Percentiles rank a stretch among this genome's conserved stretches.
Evolutionary conservation across 2,113 vertebrate species (phyloP).

Genomic region (Artemisiospiza belli): DNA sequence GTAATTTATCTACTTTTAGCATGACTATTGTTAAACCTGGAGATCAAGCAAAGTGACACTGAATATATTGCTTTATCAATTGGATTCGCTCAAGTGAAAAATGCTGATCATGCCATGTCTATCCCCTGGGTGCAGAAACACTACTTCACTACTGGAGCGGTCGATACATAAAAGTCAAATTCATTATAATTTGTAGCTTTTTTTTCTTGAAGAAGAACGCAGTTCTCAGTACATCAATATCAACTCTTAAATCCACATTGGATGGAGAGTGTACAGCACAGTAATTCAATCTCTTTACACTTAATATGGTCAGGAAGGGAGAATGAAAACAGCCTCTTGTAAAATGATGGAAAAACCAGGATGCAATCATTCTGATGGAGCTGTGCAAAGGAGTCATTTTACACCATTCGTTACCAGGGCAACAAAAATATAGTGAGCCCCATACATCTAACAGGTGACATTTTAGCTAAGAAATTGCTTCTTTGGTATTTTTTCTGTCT

Average conservation of each 20-base stretch:
- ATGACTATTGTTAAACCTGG: conserved; percentile 85
- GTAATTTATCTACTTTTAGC: conserved; percentile 84
- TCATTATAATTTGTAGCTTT: conserved; percentile 87
- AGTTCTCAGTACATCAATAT: conserved; percentile 86
- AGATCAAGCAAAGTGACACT: conserved; percentile 85
- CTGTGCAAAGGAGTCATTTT: conserved; percentile 86
- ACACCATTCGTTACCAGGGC: conserved; percentile 85
- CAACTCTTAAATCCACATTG: conserved; percentile 85
- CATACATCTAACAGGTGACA: conserved; percentile 88
- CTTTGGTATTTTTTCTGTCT: conserved; percentile 83
- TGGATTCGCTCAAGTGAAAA: conserved; percentile 84
- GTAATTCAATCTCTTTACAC: conserved; percentile 87
- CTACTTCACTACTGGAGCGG: conserved; percentile 81
- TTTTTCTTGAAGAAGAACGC: conserved; percentile 79
- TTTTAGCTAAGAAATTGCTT: conserved; percentile 88
- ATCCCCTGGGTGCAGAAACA: conserved; percentile 81
- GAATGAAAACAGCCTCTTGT: conserved; percentile 89
- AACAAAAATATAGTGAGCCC: conserved; percentile 84
- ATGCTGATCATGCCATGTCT: conserved; percentile 85
- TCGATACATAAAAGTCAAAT: conserved; percentile 88
- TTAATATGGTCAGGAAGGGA: conserved; percentile 85
- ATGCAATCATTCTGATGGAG: conserved; percentile 88
- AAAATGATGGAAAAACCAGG: conserved; percentile 87
- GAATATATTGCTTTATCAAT: conserved; percentile 88
- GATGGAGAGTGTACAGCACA: conserved; percentile 83